These are phyloP conservation scores for Platanista minor DNA, from an alignment of 2,113 vertebrate genomes.

Conservation along the genomic window DNA sequence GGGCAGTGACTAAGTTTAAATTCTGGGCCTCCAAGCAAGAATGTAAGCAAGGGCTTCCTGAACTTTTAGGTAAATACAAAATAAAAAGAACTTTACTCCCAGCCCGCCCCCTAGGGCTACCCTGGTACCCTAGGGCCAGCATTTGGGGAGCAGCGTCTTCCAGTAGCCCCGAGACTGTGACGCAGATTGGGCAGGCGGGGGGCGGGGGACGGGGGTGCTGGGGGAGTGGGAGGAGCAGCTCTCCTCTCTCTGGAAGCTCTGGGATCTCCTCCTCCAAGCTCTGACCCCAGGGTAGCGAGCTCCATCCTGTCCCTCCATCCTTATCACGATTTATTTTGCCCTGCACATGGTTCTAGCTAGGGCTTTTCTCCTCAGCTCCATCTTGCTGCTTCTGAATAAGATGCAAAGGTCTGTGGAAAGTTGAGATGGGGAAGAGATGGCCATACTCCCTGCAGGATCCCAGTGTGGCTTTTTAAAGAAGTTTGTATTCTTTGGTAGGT, in stretches of 20 bases:
- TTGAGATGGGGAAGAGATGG: background rate
- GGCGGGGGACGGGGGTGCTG: no score
- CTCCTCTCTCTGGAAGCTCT: background rate
- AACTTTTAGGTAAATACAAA: slow-evolving; percentile 48
- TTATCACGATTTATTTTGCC: background rate
- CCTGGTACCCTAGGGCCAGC: background rate
- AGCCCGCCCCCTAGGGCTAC: background rate
- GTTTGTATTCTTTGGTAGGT: background rate
- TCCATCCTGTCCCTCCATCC: background rate
- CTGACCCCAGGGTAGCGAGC: background rate
- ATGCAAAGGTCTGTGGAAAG: background rate
- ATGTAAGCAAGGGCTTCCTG: slow-evolving; percentile 47
- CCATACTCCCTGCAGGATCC: background rate
- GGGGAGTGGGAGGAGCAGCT: background rate
- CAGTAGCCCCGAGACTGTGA: background rate
- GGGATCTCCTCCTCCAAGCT: background rate
- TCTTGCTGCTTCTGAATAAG: background rate
- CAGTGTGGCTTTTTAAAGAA: background rate
- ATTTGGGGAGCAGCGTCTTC: background rate
- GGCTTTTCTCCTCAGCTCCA: background rate
- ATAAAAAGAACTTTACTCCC: background rate
- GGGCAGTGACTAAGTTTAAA: slow-evolving; percentile 63
- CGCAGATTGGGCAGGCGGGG: background rate
- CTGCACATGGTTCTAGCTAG: background rate
- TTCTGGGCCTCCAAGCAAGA: slow-evolving; percentile 59